Evolutionary conservation across 1,140 invertebrate species (phyloP).

Genomic region (Doryteuthis pealeii): DNA sequence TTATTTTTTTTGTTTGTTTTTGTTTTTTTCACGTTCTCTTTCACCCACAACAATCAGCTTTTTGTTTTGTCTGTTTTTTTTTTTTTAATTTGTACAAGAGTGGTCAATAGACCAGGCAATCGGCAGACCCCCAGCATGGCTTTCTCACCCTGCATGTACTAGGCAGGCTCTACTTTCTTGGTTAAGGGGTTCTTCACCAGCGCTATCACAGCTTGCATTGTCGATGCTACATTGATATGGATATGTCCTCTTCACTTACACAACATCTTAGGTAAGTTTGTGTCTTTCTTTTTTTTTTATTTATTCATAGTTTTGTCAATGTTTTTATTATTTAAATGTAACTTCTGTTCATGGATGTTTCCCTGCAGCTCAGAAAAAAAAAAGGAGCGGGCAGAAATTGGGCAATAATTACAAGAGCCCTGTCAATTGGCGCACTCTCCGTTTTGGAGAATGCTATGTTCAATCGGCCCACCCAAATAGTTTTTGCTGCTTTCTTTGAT

Average conservation of each 20-base stretch:
- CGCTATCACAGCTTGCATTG: slow-evolving; percentile 15
- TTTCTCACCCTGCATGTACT: slow-evolving; percentile 11
- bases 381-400: too few species aligned
- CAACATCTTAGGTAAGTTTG: not conserved
- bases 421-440: not conserved
- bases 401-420: too few species aligned
- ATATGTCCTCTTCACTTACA: not conserved
- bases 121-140: not conserved
- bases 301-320: too few species aligned
- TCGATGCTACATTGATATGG: slow-evolving; percentile 6
- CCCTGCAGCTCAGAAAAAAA: not conserved
- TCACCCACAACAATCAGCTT: not conserved
- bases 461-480: not conserved
- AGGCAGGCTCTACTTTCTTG: not conserved
- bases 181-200: not conserved
- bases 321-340: not conserved
- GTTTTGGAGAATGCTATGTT: not conserved
- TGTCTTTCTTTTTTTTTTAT: too few species aligned
- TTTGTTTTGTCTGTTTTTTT: not conserved
- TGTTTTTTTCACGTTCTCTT: not conserved
- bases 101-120: slow-evolving; percentile 3
- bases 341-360: not conserved
- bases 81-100: slow-evolving; percentile 1
- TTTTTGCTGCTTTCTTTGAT: not conserved
- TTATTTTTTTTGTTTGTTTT: not conserved